A percentile compares a stretch with the other conserved stretches of the same genome.
Conservation (phyloP, 1,140 invertebrate genomes). For the Eciton burchellii region DNA sequence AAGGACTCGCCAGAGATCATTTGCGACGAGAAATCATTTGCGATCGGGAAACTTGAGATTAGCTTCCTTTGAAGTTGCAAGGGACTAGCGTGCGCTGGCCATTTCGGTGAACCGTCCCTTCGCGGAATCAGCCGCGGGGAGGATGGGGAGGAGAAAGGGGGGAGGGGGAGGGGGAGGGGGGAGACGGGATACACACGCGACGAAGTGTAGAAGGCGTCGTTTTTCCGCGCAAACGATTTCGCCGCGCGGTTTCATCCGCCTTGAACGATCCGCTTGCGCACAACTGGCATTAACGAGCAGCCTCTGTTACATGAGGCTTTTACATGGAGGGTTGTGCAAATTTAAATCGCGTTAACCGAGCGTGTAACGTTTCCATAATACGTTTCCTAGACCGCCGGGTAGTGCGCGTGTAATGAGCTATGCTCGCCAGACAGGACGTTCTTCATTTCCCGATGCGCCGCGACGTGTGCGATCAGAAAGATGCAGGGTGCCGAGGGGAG, state of each 20-base stretch:
- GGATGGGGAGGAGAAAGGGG: no score
- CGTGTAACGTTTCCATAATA: conserved; percentile 21
- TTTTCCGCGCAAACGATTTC: background rate
- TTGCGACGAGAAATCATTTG: conserved; percentile 25
- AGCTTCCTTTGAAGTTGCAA: background rate
- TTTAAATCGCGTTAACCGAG: conserved; percentile 59
- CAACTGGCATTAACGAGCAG: background rate
- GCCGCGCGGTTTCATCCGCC: background rate
- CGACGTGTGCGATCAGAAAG: background rate
- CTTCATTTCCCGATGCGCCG: conserved; percentile 39
- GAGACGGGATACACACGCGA: no score
- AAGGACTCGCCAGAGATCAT: no score
- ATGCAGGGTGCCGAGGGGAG: conserved; percentile 6
- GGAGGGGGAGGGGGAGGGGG: no score
- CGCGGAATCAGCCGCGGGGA: no score
- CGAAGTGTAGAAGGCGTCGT: no score
- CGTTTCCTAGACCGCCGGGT: conserved; percentile 33
- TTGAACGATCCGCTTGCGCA: background rate
- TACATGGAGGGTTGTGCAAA: conserved; percentile 12
- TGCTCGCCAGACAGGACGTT: conserved; percentile 30
- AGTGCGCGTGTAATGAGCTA: no score
- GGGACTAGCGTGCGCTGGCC: no score
- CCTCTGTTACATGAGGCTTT: background rate
- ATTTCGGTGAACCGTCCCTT: no score
- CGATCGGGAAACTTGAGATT: background rate